Evolutionary conservation across 1,140 invertebrate species (phyloP).

Genomic region (Liolophura sinensis): DNA sequence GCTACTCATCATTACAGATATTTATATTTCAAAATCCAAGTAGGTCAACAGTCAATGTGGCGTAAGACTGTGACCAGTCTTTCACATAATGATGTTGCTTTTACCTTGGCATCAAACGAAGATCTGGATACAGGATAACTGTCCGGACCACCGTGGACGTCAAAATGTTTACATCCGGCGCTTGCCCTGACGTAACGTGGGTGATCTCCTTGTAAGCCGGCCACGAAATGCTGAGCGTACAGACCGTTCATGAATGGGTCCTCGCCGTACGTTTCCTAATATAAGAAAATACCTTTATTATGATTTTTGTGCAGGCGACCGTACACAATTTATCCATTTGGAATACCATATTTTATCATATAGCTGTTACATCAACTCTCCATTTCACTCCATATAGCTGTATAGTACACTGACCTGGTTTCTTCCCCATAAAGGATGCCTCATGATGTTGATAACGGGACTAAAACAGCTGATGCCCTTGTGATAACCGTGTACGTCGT

Average conservation of each 20-base stretch:
- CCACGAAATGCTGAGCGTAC: slow-evolving; percentile 36
- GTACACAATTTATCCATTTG: background rate
- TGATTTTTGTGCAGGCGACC: background rate
- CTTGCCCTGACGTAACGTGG: slow-evolving; percentile 39
- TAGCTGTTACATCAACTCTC: too few relatives aligned
- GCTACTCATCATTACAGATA: too few relatives aligned
- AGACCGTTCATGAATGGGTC: slow-evolving; percentile 50
- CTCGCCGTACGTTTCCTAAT: slow-evolving; percentile 58
- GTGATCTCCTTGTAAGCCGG: slow-evolving; percentile 49
- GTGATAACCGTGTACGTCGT: slow-evolving; percentile 34
- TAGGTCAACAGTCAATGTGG: too few relatives aligned
- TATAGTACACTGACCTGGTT: slow-evolving; percentile 33
- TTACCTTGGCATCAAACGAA: slow-evolving; percentile 50
- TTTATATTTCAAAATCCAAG: too few relatives aligned
- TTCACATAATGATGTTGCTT: too few relatives aligned
- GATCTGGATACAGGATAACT: slow-evolving; percentile 45
- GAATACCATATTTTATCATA: background rate
- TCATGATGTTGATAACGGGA: slow-evolving; percentile 38
- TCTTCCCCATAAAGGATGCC: slow-evolving; percentile 36
- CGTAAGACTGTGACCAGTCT: too few relatives aligned
- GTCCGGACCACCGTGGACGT: slow-evolving; percentile 50
- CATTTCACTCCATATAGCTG: too few relatives aligned
- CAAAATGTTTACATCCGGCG: slow-evolving; percentile 54
- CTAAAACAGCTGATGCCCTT: slow-evolving; percentile 29
- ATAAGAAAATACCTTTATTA: slow-evolving; percentile 21